These are phyloP conservation scores for Crocallis elinguaria DNA, from an alignment of 2,888 invertebrate species.

Conservation along the genomic window DNA sequence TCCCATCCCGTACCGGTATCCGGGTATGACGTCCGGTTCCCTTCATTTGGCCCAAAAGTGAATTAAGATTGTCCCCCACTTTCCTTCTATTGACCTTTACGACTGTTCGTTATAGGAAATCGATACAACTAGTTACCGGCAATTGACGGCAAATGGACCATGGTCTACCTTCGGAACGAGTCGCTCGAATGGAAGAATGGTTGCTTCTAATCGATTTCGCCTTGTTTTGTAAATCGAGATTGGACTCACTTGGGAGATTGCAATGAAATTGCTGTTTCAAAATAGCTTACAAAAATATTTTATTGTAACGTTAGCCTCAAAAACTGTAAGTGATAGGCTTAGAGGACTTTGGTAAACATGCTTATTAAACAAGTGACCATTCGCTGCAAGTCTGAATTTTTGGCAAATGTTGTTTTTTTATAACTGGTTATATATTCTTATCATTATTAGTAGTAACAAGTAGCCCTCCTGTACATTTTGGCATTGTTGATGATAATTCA, in stretches of 20 bases:
- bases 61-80: conserved; percentile 63
- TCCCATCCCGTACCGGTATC: conserved; percentile 61
- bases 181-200: conserved; percentile 5
- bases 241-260: neutral
- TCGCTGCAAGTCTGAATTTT: too few relatives aligned
- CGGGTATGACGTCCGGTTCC: conserved; percentile 66
- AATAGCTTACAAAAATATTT: neutral
- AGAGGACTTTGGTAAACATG: too few relatives aligned
- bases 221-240: conserved; percentile 10
- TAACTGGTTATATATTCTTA: too few relatives aligned
- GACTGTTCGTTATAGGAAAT: conserved; percentile 56
- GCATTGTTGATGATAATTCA: too few relatives aligned
- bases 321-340: too few relatives aligned
- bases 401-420: too few relatives aligned
- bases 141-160: conserved; percentile 34
- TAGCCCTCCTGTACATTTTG: too few relatives aligned
- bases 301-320: neutral
- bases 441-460: too few relatives aligned
- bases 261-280: neutral
- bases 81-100: conserved; percentile 62
- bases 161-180: conserved; percentile 24
- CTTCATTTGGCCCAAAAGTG: conserved; percentile 61
- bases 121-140: conserved; percentile 55
- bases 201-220: conserved; percentile 19
- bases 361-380: too few relatives aligned